Evolutionary conservation across 2,797 vertebrate genomes (phyloP).

Genomic region (Iguana delicatissima): DNA sequence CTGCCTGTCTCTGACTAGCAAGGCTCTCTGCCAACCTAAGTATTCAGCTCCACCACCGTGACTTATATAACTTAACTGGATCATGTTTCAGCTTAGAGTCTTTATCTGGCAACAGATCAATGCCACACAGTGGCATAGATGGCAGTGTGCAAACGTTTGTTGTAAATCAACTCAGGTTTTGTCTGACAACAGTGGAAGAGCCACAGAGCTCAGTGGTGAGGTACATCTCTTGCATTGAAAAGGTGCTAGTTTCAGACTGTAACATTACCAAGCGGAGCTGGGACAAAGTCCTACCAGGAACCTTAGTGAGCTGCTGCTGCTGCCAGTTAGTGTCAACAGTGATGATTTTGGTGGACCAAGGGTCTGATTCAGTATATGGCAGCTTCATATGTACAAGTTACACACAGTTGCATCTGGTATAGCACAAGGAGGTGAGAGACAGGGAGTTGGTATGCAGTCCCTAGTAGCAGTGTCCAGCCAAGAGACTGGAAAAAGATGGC

Average conservation of each 20-base stretch:
- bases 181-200: neutral
- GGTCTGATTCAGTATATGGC: too few relatives aligned
- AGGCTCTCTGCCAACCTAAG: too few relatives aligned
- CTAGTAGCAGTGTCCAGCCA: too few relatives aligned
- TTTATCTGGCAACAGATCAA: neutral
- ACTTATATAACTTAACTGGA: neutral
- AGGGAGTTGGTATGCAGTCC: too few relatives aligned
- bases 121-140: neutral
- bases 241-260: neutral
- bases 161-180: neutral
- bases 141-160: neutral
- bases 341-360: too few relatives aligned
- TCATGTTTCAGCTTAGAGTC: neutral
- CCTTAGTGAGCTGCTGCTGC: neutral
- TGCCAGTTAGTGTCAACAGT: neutral
- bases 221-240: neutral
- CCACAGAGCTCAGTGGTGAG: neutral
- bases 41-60: too few relatives aligned
- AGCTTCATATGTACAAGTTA: too few relatives aligned
- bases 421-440: too few relatives aligned
- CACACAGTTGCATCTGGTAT: too few relatives aligned
- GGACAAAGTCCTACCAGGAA: neutral
- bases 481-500: too few relatives aligned
- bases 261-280: neutral
- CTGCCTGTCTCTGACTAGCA: neutral